Evolutionary conservation across 2,113 vertebrate genomes (phyloP).

Genomic region (Stegostoma tigrinum): DNA sequence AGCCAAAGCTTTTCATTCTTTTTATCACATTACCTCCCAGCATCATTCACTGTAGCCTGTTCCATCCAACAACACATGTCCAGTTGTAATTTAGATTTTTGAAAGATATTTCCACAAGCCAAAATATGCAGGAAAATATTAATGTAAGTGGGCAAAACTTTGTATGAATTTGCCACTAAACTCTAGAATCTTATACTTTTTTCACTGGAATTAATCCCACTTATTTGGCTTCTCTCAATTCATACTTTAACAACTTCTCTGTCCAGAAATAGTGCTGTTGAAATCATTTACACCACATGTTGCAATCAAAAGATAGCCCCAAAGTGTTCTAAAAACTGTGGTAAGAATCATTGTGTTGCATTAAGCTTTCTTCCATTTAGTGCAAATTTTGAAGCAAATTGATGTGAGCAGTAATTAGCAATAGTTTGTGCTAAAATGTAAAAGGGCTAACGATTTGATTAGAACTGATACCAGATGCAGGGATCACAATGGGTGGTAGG

Average conservation of each 20-base stretch:
- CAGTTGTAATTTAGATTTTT: background rate
- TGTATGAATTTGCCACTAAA: background rate
- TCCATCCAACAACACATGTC: background rate
- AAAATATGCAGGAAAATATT: background rate
- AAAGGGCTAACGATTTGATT: background rate
- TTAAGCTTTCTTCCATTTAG: slow-evolving; percentile 17
- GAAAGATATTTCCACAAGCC: background rate
- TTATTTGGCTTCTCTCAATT: background rate
- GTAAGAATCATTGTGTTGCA: background rate
- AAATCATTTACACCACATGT: background rate
- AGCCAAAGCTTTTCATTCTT: background rate
- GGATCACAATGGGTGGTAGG: background rate
- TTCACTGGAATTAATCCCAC: background rate
- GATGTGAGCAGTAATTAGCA: background rate
- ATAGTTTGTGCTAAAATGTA: background rate
- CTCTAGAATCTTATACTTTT: background rate
- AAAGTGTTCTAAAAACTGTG: background rate
- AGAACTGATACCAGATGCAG: background rate
- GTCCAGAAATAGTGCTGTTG: background rate
- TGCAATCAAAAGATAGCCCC: too few species aligned
- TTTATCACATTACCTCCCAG: background rate
- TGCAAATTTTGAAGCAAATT: slow-evolving; percentile 7
- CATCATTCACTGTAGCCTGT: background rate
- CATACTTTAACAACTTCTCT: background rate
- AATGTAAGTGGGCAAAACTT: background rate